Conservation (phyloP, 2,888 invertebrate species). For the Ennomos erosarius region DNA sequence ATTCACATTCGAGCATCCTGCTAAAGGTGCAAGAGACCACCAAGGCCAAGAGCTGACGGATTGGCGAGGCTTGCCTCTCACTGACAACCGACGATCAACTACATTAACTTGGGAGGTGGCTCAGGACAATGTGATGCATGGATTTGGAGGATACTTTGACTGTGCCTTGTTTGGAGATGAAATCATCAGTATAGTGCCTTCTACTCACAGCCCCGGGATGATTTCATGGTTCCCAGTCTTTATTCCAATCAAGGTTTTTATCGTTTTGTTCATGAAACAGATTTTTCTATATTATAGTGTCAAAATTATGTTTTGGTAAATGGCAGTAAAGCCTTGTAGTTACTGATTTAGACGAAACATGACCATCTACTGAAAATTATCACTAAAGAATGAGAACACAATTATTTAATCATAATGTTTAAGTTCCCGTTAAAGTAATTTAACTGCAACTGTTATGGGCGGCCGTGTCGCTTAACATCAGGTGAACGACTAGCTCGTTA, state of each 20-base stretch:
- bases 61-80: constrained; percentile 89
- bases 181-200: constrained; percentile 94
- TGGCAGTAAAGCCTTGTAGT: too few relatives aligned
- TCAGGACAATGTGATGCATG: constrained; percentile 94
- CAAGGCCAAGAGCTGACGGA: constrained; percentile 86
- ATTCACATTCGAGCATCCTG: constrained; percentile 97
- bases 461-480: too few relatives aligned
- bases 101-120: constrained; percentile 88
- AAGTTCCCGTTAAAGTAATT: too few relatives aligned
- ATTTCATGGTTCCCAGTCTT: constrained; percentile 99
- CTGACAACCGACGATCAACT: constrained; percentile 90
- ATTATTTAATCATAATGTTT: too few relatives aligned
- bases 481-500: too few relatives aligned
- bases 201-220: constrained; percentile 95
- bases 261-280: constrained; percentile 11
- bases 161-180: constrained; percentile 94
- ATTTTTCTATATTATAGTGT: too few relatives aligned
- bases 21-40: constrained; percentile 88
- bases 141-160: constrained; percentile 98
- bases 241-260: constrained; percentile 92
- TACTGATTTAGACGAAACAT: too few relatives aligned
- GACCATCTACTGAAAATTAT: too few relatives aligned
- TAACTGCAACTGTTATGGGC: too few relatives aligned
- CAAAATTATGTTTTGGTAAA: too few relatives aligned
- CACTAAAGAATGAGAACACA: too few relatives aligned